Evolutionary conservation across 2,113 vertebrate species (phyloP), one percentile per base, ranked within the genome.

Genomic region (Cheirogaleus medius): DNA sequence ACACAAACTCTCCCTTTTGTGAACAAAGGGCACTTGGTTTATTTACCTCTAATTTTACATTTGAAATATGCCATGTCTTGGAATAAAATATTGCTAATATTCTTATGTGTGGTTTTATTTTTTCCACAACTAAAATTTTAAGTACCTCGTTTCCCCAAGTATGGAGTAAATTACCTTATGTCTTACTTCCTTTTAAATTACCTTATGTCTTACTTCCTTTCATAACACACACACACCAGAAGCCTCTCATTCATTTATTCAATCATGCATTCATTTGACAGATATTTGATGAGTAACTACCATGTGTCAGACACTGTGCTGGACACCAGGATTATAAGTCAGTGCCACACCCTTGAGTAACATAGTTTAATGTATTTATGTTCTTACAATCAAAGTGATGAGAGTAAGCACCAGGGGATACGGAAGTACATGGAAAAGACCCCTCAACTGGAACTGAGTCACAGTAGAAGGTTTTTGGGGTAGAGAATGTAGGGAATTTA

Each of bases 351-450:
- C 1, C 66, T 94, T 42, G 32, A 14, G 32, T 17, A 8, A 44
- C n/a, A 37, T 0, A 25, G 32, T 78, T 74, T n/a, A 9, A 8
- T 39, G 39, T 1, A 23, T 1, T 8, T 8, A 34, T 23, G 23
- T 29, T 20, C 21, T 78, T 66, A 66, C 18, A 87, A 21, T 8
- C 10, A n/a, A 1, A 10, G 2, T 42, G 58, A 13, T 49, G 8
- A 39, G 7, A 11, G 29, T 66, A 56, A 39, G 29, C 29, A 37
- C 14, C 13, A 23, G 69, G 32, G 6, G 8, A n/a, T 20, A 15
- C 14, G 10, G 17, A 44, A 34, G 7, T 42, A 10, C 52, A 8
- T 11, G 1, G 34, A 17, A 77, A 97, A 73, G 58, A 29, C 3
- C 14, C 1, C 18, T 21, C 9, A 8, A 21, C 29, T 73, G 34